Conservation (phyloP, 2,113 vertebrate genomes). For the Corydoras maculifer region DNA sequence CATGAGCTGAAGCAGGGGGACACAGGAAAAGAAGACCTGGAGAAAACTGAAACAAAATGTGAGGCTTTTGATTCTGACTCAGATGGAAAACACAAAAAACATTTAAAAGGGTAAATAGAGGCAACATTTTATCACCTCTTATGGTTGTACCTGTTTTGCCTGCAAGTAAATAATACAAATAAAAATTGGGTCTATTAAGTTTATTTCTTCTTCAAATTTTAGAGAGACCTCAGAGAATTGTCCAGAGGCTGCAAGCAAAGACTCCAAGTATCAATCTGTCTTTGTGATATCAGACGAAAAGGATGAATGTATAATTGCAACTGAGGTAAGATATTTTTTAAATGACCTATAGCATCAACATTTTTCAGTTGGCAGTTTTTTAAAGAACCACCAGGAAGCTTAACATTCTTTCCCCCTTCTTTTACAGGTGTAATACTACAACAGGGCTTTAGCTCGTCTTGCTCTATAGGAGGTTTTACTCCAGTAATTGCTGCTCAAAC, state of each 20-base stretch:
- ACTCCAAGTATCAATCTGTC: slow-evolving; percentile 98
- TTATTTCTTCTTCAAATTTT: slow-evolving; percentile 26
- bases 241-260: slow-evolving; percentile 77
- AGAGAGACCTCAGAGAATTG: slow-evolving; percentile 79
- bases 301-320: slow-evolving; percentile 96
- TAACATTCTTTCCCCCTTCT: slow-evolving; percentile 8
- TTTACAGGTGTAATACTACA: slow-evolving; percentile 80
- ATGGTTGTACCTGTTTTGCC: too few relatives aligned
- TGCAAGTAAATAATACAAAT: too few relatives aligned
- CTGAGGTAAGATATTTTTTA: slow-evolving; percentile 77
- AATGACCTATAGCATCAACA: neutral
- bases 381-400: slow-evolving; percentile 8
- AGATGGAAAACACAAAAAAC: slow-evolving; percentile 74
- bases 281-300: slow-evolving; percentile 95
- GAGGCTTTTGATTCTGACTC: slow-evolving; percentile 69
- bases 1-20: slow-evolving; percentile 82
- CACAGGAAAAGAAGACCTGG: slow-evolving; percentile 65
- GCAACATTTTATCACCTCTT: neutral
- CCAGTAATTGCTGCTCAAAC: slow-evolving; percentile 93
- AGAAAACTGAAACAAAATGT: slow-evolving; percentile 73
- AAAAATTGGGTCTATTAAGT: too few relatives aligned
- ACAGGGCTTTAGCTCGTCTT: slow-evolving; percentile 72
- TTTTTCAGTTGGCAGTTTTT: neutral
- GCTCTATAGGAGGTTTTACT: slow-evolving; percentile 84
- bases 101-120: slow-evolving; percentile 73